Conservation (phyloP, 2,888 invertebrate genomes). For the Drosophila ustulata region DNA sequence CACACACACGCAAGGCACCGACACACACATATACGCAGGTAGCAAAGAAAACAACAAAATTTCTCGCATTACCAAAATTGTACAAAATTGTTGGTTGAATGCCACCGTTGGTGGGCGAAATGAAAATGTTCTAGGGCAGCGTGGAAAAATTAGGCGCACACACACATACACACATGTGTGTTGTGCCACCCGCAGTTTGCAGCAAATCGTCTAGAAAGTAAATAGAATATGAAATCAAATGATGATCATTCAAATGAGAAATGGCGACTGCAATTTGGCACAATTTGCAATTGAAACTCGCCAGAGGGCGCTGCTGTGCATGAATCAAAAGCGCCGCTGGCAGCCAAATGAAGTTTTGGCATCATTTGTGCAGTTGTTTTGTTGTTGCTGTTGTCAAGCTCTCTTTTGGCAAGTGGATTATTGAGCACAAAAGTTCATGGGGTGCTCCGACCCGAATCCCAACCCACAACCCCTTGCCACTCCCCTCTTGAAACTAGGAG, state of each 20-base stretch:
- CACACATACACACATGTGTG: conserved; percentile 7
- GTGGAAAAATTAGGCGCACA: conserved; percentile 49
- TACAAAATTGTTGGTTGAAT: conserved; percentile 55
- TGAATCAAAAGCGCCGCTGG: conserved; percentile 50
- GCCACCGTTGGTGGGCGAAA: conserved; percentile 71
- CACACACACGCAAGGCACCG: conserved; percentile 5
- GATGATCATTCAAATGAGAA: conserved; percentile 39
- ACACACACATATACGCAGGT: conserved; percentile 48
- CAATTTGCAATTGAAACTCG: conserved; percentile 40
- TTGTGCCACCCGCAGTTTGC: conserved; percentile 68
- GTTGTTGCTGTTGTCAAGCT: conserved; percentile 28
- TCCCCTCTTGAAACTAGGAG: conserved; percentile 11
- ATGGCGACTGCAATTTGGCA: conserved; percentile 58
- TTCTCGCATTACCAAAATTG: conserved; percentile 55
- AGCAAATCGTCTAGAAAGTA: conserved; percentile 29
- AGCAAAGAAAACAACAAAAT: conserved; percentile 33
- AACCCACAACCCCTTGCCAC: background rate
- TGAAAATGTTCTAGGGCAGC: conserved; percentile 50
- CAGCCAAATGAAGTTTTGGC: conserved; percentile 58
- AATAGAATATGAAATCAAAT: conserved; percentile 38
- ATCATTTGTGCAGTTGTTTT: conserved; percentile 65
- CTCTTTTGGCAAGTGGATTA: conserved; percentile 64
- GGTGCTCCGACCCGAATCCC: conserved; percentile 8
- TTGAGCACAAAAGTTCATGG: conserved; percentile 74
- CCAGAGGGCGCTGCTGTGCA: conserved; percentile 41